Conservation (phyloP, 1,140 invertebrate genomes). For the Cyrtorhinus lividipennis region DNA sequence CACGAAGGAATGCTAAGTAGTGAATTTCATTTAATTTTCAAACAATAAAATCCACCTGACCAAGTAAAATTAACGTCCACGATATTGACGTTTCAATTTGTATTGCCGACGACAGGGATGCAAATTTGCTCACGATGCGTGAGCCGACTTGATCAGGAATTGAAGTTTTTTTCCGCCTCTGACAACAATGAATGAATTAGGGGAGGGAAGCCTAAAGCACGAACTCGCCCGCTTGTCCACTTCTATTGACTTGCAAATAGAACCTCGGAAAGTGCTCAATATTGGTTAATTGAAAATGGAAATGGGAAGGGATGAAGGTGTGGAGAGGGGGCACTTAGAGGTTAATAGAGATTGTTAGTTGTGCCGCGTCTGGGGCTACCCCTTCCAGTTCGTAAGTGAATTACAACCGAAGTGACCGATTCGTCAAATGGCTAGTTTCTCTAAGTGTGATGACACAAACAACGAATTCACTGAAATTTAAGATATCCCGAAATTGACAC, state of each 20-base stretch:
- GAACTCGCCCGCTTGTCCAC: neutral
- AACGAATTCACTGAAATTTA: too few relatives aligned
- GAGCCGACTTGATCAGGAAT: neutral
- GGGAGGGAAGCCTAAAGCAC: neutral
- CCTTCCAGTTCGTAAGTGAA: constrained; percentile 1
- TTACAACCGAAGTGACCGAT: constrained; percentile 12
- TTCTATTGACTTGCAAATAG: constrained; percentile 13
- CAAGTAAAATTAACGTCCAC: too few relatives aligned
- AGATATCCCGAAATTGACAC: too few relatives aligned
- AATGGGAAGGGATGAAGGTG: constrained; percentile 7
- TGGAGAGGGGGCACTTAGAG: constrained; percentile 4
- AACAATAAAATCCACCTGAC: too few relatives aligned
- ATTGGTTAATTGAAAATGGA: constrained; percentile 16
- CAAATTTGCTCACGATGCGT: neutral
- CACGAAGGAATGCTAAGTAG: too few relatives aligned
- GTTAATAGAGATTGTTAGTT: constrained; percentile 15
- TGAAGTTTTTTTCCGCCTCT: neutral
- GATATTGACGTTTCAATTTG: too few relatives aligned
- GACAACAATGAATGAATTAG: constrained; percentile 7
- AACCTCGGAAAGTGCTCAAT: constrained; percentile 11
- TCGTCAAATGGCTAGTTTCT: neutral
- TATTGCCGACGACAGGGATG: too few relatives aligned
- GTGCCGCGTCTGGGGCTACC: neutral
- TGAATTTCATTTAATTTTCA: too few relatives aligned
- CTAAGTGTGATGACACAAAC: too few relatives aligned